Base-by-base conservation (phyloP, 2,888 invertebrate species). In the Cheiracanthium punctorium region DNA sequence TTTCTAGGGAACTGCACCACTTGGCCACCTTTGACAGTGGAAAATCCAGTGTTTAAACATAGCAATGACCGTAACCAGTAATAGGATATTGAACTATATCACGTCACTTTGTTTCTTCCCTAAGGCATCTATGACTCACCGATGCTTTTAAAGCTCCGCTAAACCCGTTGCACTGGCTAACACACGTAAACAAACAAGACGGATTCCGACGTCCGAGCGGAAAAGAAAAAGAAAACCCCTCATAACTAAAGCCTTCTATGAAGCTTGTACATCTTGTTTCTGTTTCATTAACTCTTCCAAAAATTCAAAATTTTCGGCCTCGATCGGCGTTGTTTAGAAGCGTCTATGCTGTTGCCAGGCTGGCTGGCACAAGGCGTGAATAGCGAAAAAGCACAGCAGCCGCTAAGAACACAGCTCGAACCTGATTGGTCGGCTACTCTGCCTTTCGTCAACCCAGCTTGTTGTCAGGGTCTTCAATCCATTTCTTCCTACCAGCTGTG, bases 391-490 rank as follows among this genome's bases (percentile, higher is more conserved):
- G 75, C 70, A n/a, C 69, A 48, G 65, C 75, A 86, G 81, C 87
- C 73, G 81, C 58, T 77, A 29, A 81, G 69, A 77, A 33, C 67
- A 65, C 67, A 87, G 87, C 81, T 87, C 69, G 58, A 20, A 10
- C 17, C 69, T 81, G 81, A 87, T 87, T 87, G 87, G 87, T 64
- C 70, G 64, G 20, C 43, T 48, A 30, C 58, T 24, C 32, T 14
- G 30, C 65, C 41, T 71, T 69, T 74, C 67, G 58, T 73, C 72
- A 77, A 87, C 76, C 64, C 72, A 43, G 73, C 81, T 87, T 87
- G 87, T 87, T 87, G 87, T 87, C 87, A 87, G 81, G 87, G 87
- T 82, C 67, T 81, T 80, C 72, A 41, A 52, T 77, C 81, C 65
- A 65, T 75, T 75, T 76, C 69, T 65, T 37, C 48, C 75, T 86